Conservation (phyloP, 1,140 invertebrate species). For the Archegozetes longisetosus region DNA sequence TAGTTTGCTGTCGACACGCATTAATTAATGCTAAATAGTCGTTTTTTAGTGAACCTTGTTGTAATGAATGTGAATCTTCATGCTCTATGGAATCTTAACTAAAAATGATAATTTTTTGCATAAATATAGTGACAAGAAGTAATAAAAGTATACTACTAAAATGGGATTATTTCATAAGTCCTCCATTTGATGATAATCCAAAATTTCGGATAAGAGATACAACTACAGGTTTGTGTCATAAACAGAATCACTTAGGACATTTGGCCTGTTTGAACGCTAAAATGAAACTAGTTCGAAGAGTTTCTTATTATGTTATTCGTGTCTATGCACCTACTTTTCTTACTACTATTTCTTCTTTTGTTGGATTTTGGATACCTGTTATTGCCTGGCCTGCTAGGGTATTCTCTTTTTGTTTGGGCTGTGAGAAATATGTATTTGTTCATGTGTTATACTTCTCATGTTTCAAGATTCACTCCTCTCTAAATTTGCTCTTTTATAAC, state of each 20-base stretch:
- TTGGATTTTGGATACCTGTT: background rate
- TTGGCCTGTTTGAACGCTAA: background rate
- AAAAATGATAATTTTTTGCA: too few species aligned
- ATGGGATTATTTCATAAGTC: background rate
- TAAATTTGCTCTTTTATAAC: too few species aligned
- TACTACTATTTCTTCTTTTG: background rate
- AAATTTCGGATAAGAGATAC: background rate
- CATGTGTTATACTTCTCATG: too few species aligned
- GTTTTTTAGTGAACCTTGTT: too few species aligned
- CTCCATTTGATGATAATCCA: background rate
- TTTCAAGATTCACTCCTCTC: too few species aligned
- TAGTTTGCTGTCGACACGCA: too few species aligned
- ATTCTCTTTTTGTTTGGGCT: too few species aligned
- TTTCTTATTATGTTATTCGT: background rate
- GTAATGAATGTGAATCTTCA: too few species aligned
- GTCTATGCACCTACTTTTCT: background rate
- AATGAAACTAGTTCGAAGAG: background rate
- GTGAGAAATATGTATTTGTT: too few species aligned
- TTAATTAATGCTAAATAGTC: too few species aligned
- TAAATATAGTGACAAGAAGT: background rate
- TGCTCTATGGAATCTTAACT: too few species aligned
- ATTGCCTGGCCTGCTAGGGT: background rate
- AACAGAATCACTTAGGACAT: background rate
- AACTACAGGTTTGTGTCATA: background rate
- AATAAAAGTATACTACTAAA: background rate